Evolutionary conservation across 2,797 vertebrate genomes (phyloP), one percentile per base, ranked within the genome.

Genomic region (Sebastes flavidus): DNA sequence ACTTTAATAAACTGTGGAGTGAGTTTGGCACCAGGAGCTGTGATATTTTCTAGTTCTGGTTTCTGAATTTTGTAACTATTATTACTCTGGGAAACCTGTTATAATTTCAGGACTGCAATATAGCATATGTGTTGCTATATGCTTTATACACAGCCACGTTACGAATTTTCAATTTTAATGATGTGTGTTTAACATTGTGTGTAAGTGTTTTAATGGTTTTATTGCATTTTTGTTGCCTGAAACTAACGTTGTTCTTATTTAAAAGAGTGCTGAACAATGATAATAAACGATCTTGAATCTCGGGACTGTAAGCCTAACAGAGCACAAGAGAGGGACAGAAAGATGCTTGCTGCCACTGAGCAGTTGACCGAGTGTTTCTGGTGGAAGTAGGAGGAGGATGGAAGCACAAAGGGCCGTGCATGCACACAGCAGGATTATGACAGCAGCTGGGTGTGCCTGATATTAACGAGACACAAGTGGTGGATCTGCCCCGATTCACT

Each of bases 381-480:
- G 71, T 81, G 59, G 59, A 80, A 74, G 59, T 29, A 24, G 49
- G 58, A 42, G 77, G 73, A 42, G 58, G 70, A 81, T 81, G 72
- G 63, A 75, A 72, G 58, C 70, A 66, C 63, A 67, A 34, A 75
- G 73, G 55, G 56, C 38, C 14, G 1, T 52, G 78, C 71, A 81
- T 56, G 78, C 71, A 81, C 72, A 69, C 83, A 65, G 78, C 77
- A 76, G 73, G 69, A 66, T 66, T 70, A 83, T 85, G 89, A 91
- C 88, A 92, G 86, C 88, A 91, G 86, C 83, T 88, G 91, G 86
- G 91, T 87, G 92, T 80, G 90, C 78, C 89, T 88, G 86, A 77
- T 87, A 85, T 90, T 91, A 87, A 91, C 87, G 84, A 88, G 88
- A 89, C 89, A 88, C 87, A 89, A 92, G 89, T 80, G 90, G 80